phyloP scores from a whole-genome alignment of 2,113 vertebrate species.

The Salvelinus namaycush region DNA sequence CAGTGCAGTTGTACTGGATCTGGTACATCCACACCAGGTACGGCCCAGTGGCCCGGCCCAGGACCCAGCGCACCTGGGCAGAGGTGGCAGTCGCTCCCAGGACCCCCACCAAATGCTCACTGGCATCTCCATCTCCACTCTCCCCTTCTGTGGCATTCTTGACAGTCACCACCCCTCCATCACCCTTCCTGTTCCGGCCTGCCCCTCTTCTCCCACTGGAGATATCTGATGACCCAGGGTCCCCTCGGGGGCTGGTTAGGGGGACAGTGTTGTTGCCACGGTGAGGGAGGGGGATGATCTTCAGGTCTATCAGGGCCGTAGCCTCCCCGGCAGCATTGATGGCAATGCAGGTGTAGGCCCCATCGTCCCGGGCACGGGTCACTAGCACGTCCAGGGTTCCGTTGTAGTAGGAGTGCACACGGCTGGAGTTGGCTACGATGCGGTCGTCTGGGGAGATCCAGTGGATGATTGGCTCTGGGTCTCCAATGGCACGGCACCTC shows the following conservation, averaged over 20 bases:
- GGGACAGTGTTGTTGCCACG: constrained; percentile 74
- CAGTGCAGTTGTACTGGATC: constrained; percentile 80
- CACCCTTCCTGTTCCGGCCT: constrained; percentile 33
- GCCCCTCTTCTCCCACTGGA: constrained; percentile 57
- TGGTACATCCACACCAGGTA: constrained; percentile 82
- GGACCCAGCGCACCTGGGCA: constrained; percentile 84
- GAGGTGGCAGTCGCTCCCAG: constrained; percentile 83
- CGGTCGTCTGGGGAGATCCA: constrained; percentile 93
- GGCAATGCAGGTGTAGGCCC: constrained; percentile 86
- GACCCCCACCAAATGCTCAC: constrained; percentile 74
- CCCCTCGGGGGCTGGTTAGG: constrained; percentile 60
- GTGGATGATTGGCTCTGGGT: constrained; percentile 85
- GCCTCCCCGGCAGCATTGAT: constrained; percentile 89
- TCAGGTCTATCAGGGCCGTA: constrained; percentile 83
- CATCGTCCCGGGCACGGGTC: constrained; percentile 82
- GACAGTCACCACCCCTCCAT: constrained; percentile 45
- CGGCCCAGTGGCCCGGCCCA: constrained; percentile 67
- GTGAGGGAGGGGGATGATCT: constrained; percentile 87
- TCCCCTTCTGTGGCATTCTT: constrained; percentile 47
- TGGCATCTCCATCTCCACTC: constrained; percentile 22
- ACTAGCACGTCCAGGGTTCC: constrained; percentile 88
- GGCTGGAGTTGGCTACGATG: constrained; percentile 85
- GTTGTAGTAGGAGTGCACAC: constrained; percentile 83
- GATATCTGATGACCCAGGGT: constrained; percentile 72
- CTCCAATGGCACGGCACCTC: constrained; percentile 84